Evolutionary conservation across 2,113 vertebrate genomes (phyloP).

Genomic region (Eira barbara): DNA sequence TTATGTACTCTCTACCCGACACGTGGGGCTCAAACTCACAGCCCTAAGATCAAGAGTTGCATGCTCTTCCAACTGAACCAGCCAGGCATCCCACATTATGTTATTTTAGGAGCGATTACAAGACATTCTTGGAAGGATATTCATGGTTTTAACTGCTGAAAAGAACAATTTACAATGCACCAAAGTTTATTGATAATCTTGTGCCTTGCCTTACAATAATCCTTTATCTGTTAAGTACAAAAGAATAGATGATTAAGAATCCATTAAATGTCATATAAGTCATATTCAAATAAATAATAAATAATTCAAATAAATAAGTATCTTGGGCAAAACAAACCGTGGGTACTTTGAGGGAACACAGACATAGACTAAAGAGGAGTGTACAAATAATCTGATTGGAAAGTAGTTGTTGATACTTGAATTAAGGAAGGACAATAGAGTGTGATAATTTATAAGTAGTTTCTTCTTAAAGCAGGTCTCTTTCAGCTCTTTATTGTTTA

Average conservation of each 20-base stretch:
- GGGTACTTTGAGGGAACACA: not conserved
- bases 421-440: not conserved
- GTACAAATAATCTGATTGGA: not conserved
- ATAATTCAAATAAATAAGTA: not conserved
- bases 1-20: not conserved
- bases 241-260: not conserved
- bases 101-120: not conserved
- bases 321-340: not conserved
- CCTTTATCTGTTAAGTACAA: not conserved
- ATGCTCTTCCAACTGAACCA: not conserved
- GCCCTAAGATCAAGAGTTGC: not conserved
- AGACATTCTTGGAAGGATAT: not conserved
- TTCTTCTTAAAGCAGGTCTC: not conserved
- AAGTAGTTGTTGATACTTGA: not conserved
- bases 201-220: not conserved
- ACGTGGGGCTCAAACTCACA: not conserved
- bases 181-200: not conserved
- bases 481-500: not conserved
- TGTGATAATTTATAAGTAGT: not conserved
- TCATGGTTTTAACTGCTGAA: not conserved
- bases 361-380: not conserved
- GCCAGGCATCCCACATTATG: not conserved
- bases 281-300: not conserved
- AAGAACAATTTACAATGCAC: not conserved
- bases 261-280: not conserved